These are phyloP conservation scores for Anadara kagoshimensis DNA, from an alignment of 1,140 invertebrate genomes.

Conservation along the genomic window DNA sequence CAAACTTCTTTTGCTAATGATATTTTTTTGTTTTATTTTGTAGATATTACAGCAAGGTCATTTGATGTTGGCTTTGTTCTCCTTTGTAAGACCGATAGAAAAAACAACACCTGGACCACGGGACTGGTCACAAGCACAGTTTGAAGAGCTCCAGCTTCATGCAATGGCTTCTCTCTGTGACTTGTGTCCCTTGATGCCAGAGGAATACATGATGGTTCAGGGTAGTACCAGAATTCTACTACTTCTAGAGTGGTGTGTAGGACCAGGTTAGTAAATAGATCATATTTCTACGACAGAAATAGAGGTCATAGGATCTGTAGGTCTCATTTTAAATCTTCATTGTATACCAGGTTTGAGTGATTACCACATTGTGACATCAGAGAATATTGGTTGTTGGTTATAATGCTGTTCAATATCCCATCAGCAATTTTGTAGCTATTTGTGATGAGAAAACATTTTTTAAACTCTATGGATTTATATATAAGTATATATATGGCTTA, in stretches of 20 bases:
- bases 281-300: too few relatives aligned
- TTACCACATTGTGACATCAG: too few relatives aligned
- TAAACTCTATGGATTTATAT: too few relatives aligned
- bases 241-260: slow-evolving; percentile 74
- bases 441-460: too few relatives aligned
- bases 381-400: too few relatives aligned
- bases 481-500: too few relatives aligned
- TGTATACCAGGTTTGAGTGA: too few relatives aligned
- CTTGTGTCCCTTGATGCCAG: slow-evolving; percentile 70
- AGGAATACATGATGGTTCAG: slow-evolving; percentile 73
- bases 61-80: slow-evolving; percentile 71
- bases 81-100: slow-evolving; percentile 69
- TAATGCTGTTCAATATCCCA: too few relatives aligned
- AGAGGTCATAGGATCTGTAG: too few relatives aligned
- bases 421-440: too few relatives aligned
- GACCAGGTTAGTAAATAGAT: slow-evolving; percentile 53
- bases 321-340: too few relatives aligned
- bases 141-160: slow-evolving; percentile 74
- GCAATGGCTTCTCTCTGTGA: slow-evolving; percentile 69
- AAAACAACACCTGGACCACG: slow-evolving; percentile 49
- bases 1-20: too few relatives aligned
- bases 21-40: not conserved
- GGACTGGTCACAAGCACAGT: slow-evolving; percentile 72
- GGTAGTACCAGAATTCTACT: slow-evolving; percentile 70
- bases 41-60: slow-evolving; percentile 72